These are phyloP conservation scores for Zapus hudsonius DNA, from an alignment of 2,113 vertebrate genomes.

Conservation along the genomic window DNA sequence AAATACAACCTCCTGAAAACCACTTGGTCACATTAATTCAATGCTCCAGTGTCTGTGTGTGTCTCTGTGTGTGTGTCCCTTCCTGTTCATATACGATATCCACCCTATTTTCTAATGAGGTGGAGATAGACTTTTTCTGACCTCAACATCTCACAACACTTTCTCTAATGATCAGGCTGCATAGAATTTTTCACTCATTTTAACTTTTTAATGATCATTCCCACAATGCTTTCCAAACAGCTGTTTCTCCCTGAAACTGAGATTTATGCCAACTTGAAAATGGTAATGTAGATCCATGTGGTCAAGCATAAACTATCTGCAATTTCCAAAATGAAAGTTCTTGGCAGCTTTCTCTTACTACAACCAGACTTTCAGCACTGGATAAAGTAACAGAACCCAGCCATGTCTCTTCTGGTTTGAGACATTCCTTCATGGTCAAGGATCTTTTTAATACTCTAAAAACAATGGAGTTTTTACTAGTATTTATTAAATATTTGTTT, in stretches of 20 bases:
- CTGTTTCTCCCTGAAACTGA: slow-evolving; percentile 60
- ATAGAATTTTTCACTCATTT: slow-evolving; percentile 55
- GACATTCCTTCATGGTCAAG: not conserved
- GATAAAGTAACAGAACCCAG: not conserved
- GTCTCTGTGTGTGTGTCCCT: not conserved
- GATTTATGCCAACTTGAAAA: slow-evolving; percentile 71
- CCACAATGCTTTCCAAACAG: slow-evolving; percentile 62
- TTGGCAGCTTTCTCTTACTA: slow-evolving; percentile 58
- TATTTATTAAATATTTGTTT: not conserved
- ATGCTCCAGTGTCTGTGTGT: not conserved
- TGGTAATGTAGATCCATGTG: slow-evolving; percentile 69
- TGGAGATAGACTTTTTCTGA: not conserved
- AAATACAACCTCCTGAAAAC: not conserved
- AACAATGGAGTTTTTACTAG: not conserved
- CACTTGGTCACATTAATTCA: not conserved
- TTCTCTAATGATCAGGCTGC: slow-evolving; percentile 49
- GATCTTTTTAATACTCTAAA: not conserved
- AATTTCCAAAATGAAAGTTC: slow-evolving; percentile 57
- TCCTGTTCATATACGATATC: not conserved
- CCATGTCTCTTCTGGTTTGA: not conserved
- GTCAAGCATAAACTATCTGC: slow-evolving; percentile 59
- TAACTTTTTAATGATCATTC: slow-evolving; percentile 72
- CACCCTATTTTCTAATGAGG: not conserved
- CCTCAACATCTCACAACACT: slow-evolving; percentile 59
- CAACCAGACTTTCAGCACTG: not conserved